Conservation (phyloP, 2,888 invertebrate genomes). For the Brachynemurus nebulosus region DNA sequence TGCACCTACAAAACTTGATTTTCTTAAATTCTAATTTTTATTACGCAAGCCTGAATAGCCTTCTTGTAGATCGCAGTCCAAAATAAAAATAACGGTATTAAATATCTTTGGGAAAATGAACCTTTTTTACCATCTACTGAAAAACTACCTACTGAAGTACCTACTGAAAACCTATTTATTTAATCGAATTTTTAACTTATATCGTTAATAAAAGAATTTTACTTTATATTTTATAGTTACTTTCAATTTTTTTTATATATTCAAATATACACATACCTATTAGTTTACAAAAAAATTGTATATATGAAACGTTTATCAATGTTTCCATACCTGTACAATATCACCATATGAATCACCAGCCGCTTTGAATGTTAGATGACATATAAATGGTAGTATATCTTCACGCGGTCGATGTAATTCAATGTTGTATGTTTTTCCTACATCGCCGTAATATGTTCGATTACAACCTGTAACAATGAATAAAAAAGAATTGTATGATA, state of each 20-base stretch:
- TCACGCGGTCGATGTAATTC: slow-evolving; percentile 75
- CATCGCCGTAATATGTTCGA: slow-evolving; percentile 79
- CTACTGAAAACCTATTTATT: neutral
- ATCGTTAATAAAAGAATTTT: no score
- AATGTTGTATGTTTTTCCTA: slow-evolving; percentile 73
- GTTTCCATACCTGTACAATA: slow-evolving; percentile 57
- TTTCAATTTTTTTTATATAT: neutral
- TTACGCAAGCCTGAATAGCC: no score
- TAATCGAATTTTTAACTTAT: neutral
- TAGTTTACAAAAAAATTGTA: neutral
- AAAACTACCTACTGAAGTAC: no score
- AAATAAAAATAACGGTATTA: no score
- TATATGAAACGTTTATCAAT: neutral
- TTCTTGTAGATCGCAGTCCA: no score
- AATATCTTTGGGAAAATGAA: no score
- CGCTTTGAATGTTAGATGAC: slow-evolving; percentile 75
- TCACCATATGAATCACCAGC: slow-evolving; percentile 73
- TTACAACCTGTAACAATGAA: slow-evolving; percentile 60
- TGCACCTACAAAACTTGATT: no score
- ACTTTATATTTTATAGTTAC: no score
- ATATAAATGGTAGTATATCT: slow-evolving; percentile 75
- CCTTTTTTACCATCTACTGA: no score
- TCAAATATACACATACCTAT: neutral
- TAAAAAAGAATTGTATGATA: neutral
- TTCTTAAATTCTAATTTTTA: no score